A percentile compares a stretch with the other conserved stretches of the same genome.
Evolutionary conservation across 1,140 invertebrate genomes (phyloP).

Genomic region (fruit fly (Drosophila melanogaster)): Release_6_plus_ISO1_MT NT_033777.3:6935001-6935500

Average conservation of each 20-base stretch:
- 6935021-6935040: constrained; percentile 49
- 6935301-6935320: constrained; percentile 13
- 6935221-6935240: constrained; percentile 55
- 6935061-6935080: constrained; percentile 72
- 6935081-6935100: constrained; percentile 83
- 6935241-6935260: constrained; percentile 81
- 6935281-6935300: constrained; percentile 26
- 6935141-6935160: constrained; percentile 7
- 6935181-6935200: constrained; percentile 78
- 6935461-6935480: background rate
- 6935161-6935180: constrained; percentile 56
- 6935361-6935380: no score
- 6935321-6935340: background rate
- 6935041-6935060: constrained; percentile 70
- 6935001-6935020: constrained; percentile 37
- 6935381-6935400: no score
- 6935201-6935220: constrained; percentile 71
- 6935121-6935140: constrained; percentile 2
- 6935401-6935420: no score
- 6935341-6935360: constrained; percentile 7
- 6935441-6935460: no score
- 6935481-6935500: background rate
- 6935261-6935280: constrained; percentile 77
- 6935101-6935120: constrained; percentile 42
- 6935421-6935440: no score